These are phyloP conservation scores for Prorops nasuta DNA, from an alignment of 1,140 invertebrate species.

Conservation along the genomic window DNA sequence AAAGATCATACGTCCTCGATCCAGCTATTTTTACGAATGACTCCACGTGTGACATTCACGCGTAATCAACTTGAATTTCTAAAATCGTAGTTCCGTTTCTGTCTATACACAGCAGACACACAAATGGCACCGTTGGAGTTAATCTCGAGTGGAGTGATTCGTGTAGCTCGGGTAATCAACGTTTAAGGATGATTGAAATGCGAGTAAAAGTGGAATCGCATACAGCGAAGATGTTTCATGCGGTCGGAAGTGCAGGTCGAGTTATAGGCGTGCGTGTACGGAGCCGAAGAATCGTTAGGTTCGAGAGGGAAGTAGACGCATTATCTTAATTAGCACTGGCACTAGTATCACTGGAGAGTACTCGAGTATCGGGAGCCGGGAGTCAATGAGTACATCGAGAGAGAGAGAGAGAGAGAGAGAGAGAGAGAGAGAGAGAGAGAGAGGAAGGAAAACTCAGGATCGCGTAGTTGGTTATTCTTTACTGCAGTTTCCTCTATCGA, in stretches of 20 bases:
- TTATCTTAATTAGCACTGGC: too few relatives aligned
- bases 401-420: neutral
- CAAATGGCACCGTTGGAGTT: neutral
- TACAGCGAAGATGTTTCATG: too few relatives aligned
- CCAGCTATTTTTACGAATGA: neutral
- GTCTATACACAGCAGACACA: neutral
- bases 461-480: too few relatives aligned
- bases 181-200: too few relatives aligned
- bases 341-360: too few relatives aligned
- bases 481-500: too few relatives aligned
- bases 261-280: neutral
- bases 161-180: neutral
- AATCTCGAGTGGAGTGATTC: neutral
- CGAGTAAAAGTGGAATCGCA: too few relatives aligned
- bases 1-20: neutral
- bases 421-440: constrained; percentile 1
- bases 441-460: neutral
- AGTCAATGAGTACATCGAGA: neutral
- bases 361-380: neutral
- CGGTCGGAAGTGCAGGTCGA: neutral
- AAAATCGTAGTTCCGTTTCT: neutral
- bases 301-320: too few relatives aligned
- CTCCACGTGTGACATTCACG: neutral
- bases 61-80: neutral
- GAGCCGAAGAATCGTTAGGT: neutral